Base-by-base conservation (phyloP, 2,113 vertebrate species). In the Gobius niger region DNA sequence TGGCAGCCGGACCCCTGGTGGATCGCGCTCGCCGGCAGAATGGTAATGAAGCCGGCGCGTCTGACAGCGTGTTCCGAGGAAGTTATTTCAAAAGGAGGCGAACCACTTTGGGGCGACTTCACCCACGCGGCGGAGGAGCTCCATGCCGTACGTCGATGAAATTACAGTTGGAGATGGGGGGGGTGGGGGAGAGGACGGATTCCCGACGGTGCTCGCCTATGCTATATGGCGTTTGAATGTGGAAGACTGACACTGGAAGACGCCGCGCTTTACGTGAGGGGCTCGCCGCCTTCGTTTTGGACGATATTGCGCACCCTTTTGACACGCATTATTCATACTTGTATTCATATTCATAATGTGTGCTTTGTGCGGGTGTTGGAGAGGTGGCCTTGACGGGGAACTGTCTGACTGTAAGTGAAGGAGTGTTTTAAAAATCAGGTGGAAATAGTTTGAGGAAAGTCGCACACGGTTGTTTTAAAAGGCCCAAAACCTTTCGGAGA, bases 1-100 rank as follows among this genome's bases (percentile, higher is more conserved):
- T 78, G 78, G 82, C 76, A 51, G 67, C 67, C 61, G 72, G 82
- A 85, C 77, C 82, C 82, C 70, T 15, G 78, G 80, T 13, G 79
- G 82, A 82, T 49, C 18, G 47, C 44, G 34, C 34, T 68, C 7
- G 75, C 67, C 50, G 47, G 2, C 60, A 53, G 85, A 83, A 90
- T 91, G n/a, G 1, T 73, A 89, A 90, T 88, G 77, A 90, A 78
- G 70, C 70, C 0, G 63, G 63, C 70, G 0, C 65, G 63, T 56
- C 71, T 14, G 59, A 76, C 65, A 57, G 69, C 52, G 72, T 24
- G 68, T 56, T 67, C 70, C 40, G 49, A 34, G 71, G 51, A 67
- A 68, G 67, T 73, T 63, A 70, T 81, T 86, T 87, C 54, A 80
- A 82, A 82, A 82, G 60, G 66, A 34, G 44, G 15, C 40, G 34